Evolutionary conservation across 2,113 vertebrate species (phyloP).

Genomic region (Procapra przewalskii): DNA sequence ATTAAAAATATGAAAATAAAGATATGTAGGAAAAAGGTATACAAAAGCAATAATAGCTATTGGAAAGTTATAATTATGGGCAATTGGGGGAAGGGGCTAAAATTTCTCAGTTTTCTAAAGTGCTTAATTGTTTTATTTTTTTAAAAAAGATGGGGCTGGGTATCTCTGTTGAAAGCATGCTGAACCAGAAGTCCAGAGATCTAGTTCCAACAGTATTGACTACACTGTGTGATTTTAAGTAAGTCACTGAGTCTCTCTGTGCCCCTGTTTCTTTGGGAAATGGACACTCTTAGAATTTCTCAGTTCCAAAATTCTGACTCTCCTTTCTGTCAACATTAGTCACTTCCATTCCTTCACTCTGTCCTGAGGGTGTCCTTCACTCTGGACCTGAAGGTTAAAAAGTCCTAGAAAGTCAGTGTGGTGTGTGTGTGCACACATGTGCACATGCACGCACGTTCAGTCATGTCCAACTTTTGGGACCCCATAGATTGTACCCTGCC

Average conservation of each 20-base stretch:
- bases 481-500: neutral
- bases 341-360: neutral
- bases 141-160: neutral
- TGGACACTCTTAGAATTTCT: neutral
- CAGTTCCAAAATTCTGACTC: neutral
- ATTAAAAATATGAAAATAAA: neutral
- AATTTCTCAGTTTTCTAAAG: neutral
- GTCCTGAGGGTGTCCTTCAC: neutral
- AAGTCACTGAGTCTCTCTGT: neutral
- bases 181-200: neutral
- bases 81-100: neutral
- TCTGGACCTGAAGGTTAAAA: neutral
- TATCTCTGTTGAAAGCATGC: neutral
- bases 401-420: neutral
- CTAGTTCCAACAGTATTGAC: neutral
- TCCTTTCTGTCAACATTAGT: neutral
- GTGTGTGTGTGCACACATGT: neutral
- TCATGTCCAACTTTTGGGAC: neutral
- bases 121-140: neutral
- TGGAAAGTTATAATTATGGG: neutral
- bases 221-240: neutral
- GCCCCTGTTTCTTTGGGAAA: neutral
- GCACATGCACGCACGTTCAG: accelerated
- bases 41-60: neutral
- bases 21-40: neutral